Base-by-base conservation (phyloP, 2,113 vertebrate species). In the Cnemophilus loriae region DNA sequence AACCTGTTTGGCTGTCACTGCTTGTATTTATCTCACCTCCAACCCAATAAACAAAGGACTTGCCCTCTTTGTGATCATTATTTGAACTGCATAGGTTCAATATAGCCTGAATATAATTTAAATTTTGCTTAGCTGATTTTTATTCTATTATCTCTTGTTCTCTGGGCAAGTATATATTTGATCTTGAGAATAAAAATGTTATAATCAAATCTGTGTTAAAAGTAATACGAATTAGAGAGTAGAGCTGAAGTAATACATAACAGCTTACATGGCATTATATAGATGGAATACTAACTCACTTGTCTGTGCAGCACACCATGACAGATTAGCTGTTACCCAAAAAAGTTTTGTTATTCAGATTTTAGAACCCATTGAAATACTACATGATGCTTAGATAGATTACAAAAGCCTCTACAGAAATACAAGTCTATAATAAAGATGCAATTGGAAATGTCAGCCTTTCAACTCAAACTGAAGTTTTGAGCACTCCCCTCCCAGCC, bases 131-230 rank as follows among this genome's bases (percentile, higher is more conserved):
- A 94, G 76, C 33, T 64, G 80, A 75, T 87, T 86, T 95, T 95
- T 84, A 84, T 90, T 95, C 68, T 90, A 74, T 94, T 92, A 90
- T 75, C 52, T 84, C 94, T 84, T 92, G n/a, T 92, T 94, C 86
- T 92, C 60, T 71, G 23, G 44, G 60, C 49, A 95, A 95, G 41
- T 55, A 86, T 56, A 56, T 65, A 91, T 79, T 96, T 93, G 87
- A 73, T 91, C 70, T 85, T 69, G 73, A 95, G 84, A 96, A 35
- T 55, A 89, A 87, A 91, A 82, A 50, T 79, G 42, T 87, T 89
- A 81, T 57, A 83, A 96, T 95, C 84, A 95, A 95, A 68, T 79
- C 33, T 59, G 39, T 93, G 46, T 28, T 87, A 87, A 91, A 92
- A 50, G 65, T 82, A 90, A 53, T 69, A 87, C 52, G 74, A 94